Conservation (phyloP, 2,888 invertebrate genomes). For the Zaprionus obscuricornis region DNA sequence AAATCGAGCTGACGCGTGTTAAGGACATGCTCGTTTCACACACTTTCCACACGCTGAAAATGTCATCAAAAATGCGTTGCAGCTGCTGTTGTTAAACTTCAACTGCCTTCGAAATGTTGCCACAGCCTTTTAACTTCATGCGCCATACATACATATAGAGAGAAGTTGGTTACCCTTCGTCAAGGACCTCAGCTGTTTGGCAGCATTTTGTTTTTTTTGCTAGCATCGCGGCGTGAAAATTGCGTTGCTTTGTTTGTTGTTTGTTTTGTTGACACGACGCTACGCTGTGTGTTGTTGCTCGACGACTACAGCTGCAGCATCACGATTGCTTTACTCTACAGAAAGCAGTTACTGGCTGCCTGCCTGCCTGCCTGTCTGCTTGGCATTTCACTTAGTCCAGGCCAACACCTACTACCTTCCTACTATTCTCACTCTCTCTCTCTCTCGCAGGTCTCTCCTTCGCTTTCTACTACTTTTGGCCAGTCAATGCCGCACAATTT, state of each 20-base stretch:
- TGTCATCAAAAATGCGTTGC: slow-evolving; percentile 61
- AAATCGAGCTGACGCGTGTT: slow-evolving; percentile 54
- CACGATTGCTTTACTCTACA: background rate
- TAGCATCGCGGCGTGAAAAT: slow-evolving; percentile 65
- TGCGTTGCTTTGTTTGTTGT: slow-evolving; percentile 69
- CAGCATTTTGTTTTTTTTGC: slow-evolving; percentile 16
- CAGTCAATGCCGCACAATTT: slow-evolving; percentile 52
- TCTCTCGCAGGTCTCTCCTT: background rate
- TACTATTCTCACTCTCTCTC: too few relatives aligned
- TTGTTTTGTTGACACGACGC: slow-evolving; percentile 65
- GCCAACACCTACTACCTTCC: slow-evolving; percentile 33
- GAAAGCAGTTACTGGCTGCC: slow-evolving; percentile 16
- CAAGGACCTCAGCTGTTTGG: slow-evolving; percentile 63
- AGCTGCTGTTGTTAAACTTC: slow-evolving; percentile 38
- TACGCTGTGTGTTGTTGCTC: slow-evolving; percentile 48
- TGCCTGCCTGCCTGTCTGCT: too few relatives aligned
- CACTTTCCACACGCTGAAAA: slow-evolving; percentile 32
- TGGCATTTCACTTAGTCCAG: slow-evolving; percentile 53
- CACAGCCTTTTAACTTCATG: background rate
- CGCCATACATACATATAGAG: slow-evolving; percentile 27
- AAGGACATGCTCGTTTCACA: slow-evolving; percentile 34
- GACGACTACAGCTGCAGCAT: slow-evolving; percentile 29
- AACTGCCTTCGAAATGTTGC: slow-evolving; percentile 24
- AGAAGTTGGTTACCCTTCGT: slow-evolving; percentile 12
- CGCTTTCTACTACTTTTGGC: slow-evolving; percentile 24